A percentile compares a stretch with the other conserved stretches of the same genome.
phyloP scores from a whole-genome alignment of 2,113 vertebrate genomes.

The Mormyrus lacerda region DNA sequence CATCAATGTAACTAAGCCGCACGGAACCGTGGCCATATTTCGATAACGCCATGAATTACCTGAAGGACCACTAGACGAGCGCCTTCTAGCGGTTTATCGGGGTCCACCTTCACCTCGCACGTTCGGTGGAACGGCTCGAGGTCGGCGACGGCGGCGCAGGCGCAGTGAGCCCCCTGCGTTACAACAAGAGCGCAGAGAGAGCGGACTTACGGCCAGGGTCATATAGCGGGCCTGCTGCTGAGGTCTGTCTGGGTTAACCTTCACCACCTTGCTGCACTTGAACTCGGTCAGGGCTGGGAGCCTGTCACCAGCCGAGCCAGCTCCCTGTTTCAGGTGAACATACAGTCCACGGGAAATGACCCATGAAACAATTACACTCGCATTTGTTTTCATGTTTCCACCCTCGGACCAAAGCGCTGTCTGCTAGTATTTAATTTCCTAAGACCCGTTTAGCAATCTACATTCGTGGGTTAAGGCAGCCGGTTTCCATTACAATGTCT shows the following conservation, averaged over 20 bases:
- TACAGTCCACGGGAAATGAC: constrained; percentile 3
- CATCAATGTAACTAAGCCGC: background rate
- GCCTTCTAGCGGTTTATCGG: constrained; percentile 88
- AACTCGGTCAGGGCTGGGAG: constrained; percentile 65
- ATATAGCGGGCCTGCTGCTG: constrained; percentile 75
- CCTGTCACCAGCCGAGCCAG: constrained; percentile 57
- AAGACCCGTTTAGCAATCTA: background rate
- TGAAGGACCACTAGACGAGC: constrained; percentile 74
- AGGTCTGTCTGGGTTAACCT: constrained; percentile 82
- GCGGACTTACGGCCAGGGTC: constrained; percentile 72
- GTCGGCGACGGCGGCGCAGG: constrained; percentile 58
- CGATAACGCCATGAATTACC: constrained; percentile 56
- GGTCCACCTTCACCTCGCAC: constrained; percentile 84
- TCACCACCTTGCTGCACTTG: constrained; percentile 65
- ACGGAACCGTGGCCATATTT: background rate
- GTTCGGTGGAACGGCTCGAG: constrained; percentile 65
- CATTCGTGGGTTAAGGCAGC: too few relatives aligned
- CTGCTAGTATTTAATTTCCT: background rate
- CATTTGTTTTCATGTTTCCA: background rate
- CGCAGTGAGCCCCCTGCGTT: constrained; percentile 67
- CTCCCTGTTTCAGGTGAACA: constrained; percentile 57
- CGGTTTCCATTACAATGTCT: background rate
- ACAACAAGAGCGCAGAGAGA: constrained; percentile 25
- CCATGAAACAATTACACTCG: constrained; percentile 6
- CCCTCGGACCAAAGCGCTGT: background rate